A percentile compares a stretch with the other conserved stretches of the same genome.
Conservation (phyloP, 37 sponge, comb jelly and placozoan species). For the Oopsacas minuta region DNA sequence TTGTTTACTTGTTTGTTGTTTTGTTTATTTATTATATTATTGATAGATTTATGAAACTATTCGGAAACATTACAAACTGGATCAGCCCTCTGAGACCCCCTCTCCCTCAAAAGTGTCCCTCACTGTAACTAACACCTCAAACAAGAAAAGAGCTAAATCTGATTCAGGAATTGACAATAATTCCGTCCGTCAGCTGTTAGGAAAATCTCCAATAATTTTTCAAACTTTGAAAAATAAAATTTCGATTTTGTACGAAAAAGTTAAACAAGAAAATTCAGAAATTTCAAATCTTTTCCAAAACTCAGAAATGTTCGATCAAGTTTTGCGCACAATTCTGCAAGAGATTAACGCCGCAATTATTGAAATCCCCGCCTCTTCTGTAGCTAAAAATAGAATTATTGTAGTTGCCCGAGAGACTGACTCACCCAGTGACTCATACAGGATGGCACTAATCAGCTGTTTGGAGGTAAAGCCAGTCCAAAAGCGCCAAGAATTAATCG, state of each 20-base stretch:
- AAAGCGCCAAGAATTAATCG: not conserved
- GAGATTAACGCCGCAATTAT: constrained; percentile 1
- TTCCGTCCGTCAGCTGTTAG: not conserved
- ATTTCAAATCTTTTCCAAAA: not conserved
- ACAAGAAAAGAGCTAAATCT: not conserved
- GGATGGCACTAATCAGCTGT: not conserved
- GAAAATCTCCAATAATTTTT: not conserved
- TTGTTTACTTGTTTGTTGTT: not conserved
- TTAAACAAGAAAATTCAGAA: not conserved
- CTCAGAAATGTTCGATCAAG: not conserved
- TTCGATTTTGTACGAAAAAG: not conserved
- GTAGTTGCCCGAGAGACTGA: not conserved
- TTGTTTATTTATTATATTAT: not conserved
- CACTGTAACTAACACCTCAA: not conserved
- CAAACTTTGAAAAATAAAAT: not conserved
- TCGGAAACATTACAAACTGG: not conserved
- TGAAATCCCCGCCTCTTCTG: not conserved
- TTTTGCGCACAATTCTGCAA: not conserved
- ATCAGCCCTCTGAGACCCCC: not conserved
- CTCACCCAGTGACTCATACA: not conserved
- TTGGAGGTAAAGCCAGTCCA: not conserved
- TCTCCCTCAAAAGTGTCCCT: not conserved
- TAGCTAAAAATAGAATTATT: not conserved
- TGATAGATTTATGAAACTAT: not conserved
- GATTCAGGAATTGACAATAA: not conserved